phyloP scores from a whole-genome alignment of 2,797 vertebrate genomes.

The Tragelaphus oryx region DNA sequence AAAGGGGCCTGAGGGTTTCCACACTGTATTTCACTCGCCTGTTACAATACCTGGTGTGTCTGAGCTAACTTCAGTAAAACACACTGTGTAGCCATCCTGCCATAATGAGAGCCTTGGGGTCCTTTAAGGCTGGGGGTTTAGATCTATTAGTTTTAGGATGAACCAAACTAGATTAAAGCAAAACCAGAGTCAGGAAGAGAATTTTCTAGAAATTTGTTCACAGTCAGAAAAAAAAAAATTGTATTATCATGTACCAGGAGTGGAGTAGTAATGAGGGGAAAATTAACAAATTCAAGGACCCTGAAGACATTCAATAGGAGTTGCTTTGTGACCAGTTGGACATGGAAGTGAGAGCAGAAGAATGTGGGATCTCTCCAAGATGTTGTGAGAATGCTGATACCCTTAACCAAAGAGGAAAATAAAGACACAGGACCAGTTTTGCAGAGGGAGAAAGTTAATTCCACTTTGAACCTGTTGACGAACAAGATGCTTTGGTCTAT shows the following conservation, averaged over 20 bases:
- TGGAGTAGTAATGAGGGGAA: neutral
- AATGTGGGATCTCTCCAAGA: neutral
- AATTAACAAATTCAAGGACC: neutral
- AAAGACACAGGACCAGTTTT: neutral
- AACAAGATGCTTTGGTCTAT: neutral
- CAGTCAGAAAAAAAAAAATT: neutral
- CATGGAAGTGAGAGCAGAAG: neutral
- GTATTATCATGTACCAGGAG: neutral
- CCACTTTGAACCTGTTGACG: neutral
- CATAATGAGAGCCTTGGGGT: fast-evolving
- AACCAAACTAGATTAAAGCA: neutral
- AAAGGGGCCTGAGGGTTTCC: neutral
- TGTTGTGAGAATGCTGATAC: neutral
- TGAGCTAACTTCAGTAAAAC: neutral
- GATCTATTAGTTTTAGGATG: neutral
- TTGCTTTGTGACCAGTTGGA: neutral
- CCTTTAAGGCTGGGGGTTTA: neutral
- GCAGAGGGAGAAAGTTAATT: neutral
- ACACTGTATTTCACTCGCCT: neutral
- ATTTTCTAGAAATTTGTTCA: neutral
- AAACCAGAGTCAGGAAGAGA: neutral
- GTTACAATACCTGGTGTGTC: neutral
- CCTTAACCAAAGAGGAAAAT: neutral
- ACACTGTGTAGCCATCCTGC: fast-evolving
- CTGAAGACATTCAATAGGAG: neutral